Conservation (phyloP, 2,888 invertebrate genomes). For the Teleogryllus oceanicus region DNA sequence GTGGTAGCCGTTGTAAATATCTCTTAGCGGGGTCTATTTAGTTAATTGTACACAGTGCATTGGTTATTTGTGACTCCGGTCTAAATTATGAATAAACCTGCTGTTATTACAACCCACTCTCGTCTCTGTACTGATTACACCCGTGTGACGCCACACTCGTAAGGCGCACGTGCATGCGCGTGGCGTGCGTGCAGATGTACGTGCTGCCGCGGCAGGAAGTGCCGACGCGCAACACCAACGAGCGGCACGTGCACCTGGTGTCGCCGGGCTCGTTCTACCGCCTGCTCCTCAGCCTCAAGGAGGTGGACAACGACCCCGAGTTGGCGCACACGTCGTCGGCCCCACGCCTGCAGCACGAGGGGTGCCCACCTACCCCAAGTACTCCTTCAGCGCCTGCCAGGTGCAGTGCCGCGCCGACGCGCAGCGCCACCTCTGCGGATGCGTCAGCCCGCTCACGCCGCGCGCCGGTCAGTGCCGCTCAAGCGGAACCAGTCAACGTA, state of each 20-base stretch:
- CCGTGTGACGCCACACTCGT: too few relatives aligned
- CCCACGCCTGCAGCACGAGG: slow-evolving; percentile 55
- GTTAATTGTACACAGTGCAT: too few relatives aligned
- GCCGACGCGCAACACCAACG: background rate
- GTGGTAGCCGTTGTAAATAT: too few relatives aligned
- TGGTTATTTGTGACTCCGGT: too few relatives aligned
- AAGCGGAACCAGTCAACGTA: too few relatives aligned
- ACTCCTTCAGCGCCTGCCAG: slow-evolving; percentile 59
- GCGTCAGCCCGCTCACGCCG: slow-evolving; percentile 62
- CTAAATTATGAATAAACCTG: too few relatives aligned
- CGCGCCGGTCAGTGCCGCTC: slow-evolving; percentile 49
- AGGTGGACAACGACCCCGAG: slow-evolving; percentile 58
- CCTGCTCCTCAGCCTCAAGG: slow-evolving; percentile 47
- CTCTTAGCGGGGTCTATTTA: too few relatives aligned
- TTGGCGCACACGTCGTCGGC: slow-evolving; percentile 51
- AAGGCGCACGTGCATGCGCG: background rate
- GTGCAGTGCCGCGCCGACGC: slow-evolving; percentile 57
- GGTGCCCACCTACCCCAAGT: slow-evolving; percentile 52
- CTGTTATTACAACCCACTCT: too few relatives aligned
- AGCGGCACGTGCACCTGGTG: background rate
- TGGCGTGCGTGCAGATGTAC: slow-evolving; percentile 21
- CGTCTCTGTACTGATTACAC: too few relatives aligned
- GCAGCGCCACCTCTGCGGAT: slow-evolving; percentile 57
- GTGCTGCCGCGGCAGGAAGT: slow-evolving; percentile 11
- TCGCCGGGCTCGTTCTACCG: background rate